Percentiles rank a stretch among this genome's conserved stretches.
These are phyloP conservation scores for Pseudorectes ferrugineus DNA, from an alignment of 2,113 vertebrate genomes.

Conservation along the genomic window DNA sequence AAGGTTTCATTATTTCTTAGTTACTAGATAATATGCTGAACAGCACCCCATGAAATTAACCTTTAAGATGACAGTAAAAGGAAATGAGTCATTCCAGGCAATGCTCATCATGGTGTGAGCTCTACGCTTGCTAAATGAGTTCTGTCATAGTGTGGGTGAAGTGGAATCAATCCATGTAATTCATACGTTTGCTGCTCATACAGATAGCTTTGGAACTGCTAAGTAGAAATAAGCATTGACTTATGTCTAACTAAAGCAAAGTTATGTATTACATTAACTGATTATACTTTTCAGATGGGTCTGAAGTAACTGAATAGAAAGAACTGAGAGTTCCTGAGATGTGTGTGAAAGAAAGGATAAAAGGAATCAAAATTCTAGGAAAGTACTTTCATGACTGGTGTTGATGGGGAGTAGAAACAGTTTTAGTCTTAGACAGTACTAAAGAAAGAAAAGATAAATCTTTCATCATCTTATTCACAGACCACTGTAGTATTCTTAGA, in stretches of 20 bases:
- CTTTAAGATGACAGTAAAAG: conserved; percentile 34
- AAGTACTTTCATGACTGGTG: not conserved
- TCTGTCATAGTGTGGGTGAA: conserved; percentile 34
- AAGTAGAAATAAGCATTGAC: not conserved
- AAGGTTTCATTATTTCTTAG: not conserved
- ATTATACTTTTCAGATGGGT: not conserved
- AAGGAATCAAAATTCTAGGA: not conserved
- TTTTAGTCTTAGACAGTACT: not conserved
- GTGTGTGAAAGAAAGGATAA: not conserved
- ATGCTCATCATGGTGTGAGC: conserved; percentile 18
- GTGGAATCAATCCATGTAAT: conserved; percentile 14
- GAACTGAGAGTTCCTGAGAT: not conserved
- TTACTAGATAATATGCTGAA: not conserved
- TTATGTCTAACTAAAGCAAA: not conserved
- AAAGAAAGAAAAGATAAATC: not conserved
- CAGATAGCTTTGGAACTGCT: not conserved
- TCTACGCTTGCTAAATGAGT: not conserved
- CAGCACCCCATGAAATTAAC: conserved; percentile 16
- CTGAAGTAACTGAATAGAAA: not conserved
- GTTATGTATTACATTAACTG: not conserved
- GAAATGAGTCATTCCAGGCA: conserved; percentile 33
- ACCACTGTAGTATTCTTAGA: not conserved
- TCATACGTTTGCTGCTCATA: conserved; percentile 1
- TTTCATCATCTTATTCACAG: not conserved
- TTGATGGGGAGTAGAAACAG: not conserved